Evolutionary conservation across 2,888 invertebrate species (phyloP).

Genomic region (Macrophya annulata): DNA sequence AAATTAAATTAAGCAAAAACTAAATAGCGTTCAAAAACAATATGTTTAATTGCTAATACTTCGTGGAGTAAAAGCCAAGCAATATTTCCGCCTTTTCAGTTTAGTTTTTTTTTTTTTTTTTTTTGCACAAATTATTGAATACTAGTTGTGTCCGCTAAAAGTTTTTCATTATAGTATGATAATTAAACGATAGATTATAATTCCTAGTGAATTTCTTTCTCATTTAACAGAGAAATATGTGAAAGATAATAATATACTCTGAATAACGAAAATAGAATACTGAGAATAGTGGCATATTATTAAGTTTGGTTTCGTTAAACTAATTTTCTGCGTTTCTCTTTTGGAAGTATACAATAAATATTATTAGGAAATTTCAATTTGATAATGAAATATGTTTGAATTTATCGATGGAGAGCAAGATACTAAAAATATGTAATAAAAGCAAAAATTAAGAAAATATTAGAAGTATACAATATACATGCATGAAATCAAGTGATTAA

Average conservation of each 20-base stretch:
- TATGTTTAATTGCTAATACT: not conserved
- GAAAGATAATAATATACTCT: not conserved
- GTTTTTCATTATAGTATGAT: not conserved
- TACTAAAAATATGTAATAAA: not conserved
- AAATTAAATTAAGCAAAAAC: not conserved
- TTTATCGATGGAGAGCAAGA: not conserved
- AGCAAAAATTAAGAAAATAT: not conserved
- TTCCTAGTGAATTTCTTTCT: not conserved
- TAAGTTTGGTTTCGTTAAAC: constrained; percentile 1
- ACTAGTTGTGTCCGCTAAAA: not conserved
- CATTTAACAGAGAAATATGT: not conserved
- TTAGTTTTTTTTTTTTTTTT: not conserved
- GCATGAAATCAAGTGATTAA: constrained; percentile 27
- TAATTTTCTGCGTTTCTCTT: not conserved
- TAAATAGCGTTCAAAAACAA: constrained; percentile 37
- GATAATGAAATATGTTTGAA: constrained; percentile 5
- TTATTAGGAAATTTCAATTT: not conserved
- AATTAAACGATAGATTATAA: constrained; percentile 3
- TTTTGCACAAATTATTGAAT: not conserved
- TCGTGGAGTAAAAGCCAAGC: constrained; percentile 2
- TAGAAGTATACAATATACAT: not conserved
- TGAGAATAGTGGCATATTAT: not conserved
- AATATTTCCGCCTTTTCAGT: constrained; percentile 6
- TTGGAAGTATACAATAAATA: not conserved
- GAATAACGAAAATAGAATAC: not conserved